Base-by-base conservation (phyloP, 2,113 vertebrate genomes). In the Rana temporaria region DNA sequence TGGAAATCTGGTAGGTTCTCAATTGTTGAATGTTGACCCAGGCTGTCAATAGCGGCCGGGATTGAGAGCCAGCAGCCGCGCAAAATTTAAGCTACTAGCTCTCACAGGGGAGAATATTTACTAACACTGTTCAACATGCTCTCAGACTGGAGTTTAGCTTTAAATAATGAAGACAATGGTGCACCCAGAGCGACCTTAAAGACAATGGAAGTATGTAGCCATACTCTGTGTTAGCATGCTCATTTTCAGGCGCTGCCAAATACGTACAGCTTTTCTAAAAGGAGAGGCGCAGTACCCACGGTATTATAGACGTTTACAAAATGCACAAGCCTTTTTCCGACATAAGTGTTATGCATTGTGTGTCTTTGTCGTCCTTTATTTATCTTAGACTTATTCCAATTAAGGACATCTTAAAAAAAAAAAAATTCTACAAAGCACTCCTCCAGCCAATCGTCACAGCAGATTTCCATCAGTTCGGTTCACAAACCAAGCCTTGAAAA, bases 161-260 rank as follows among this genome's bases (percentile, higher is more conserved):
- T 60, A 75, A 74, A 32, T n/a, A 24, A 62, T 22, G 56, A 38
- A 60, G n/a, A 62, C 19, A 62, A 62, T 24, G 20, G 60, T 63
- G 20, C 60, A 34, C 60, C 26, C 18, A 42, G 32, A 16, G 38
- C 12, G 7, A 69, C 67, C 17, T 63, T 80, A 59, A 52, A 42
- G 22, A 42, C 26, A 12, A 57, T 63, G 78, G 78, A 80, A 80
- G 78, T 80, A 80, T 80, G 78, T 80, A 80, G 56, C 5, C 78
- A 70, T 80, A 80, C 78, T 80, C 78, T 71, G 8, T 70, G 68
- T 62, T 53, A 71, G 78, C 78, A 80, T 80, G 56, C 56, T 80
- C 78, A 80, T 80, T 80, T 71, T 80, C 78, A 80, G 78, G 67
- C 55, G 71, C 67, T 70, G 78, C 67, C 78, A 80, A 80, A 71